Conservation (phyloP, 1,140 invertebrate genomes). For the Steinernema feltiae region DNA sequence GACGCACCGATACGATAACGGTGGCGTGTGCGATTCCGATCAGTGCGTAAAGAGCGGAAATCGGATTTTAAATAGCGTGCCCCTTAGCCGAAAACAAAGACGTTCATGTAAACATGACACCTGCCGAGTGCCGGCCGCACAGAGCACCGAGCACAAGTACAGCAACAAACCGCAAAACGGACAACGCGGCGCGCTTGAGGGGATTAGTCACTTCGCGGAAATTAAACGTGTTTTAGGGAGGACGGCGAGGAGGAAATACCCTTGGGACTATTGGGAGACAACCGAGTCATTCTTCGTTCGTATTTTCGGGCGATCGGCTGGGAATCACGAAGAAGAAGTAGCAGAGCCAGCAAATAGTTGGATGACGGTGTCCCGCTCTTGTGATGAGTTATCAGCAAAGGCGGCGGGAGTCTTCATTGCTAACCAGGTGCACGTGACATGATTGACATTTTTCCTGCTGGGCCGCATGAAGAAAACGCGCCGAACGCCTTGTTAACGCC, state of each 20-base stretch:
- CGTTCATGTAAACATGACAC: too few species aligned
- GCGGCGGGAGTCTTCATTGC: neutral
- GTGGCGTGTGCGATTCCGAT: too few species aligned
- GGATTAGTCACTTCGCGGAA: neutral
- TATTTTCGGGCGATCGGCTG: neutral
- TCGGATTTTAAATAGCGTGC: neutral
- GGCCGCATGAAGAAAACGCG: neutral
- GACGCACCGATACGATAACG: neutral
- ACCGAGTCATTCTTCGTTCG: neutral
- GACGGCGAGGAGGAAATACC: neutral
- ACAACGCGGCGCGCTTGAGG: neutral
- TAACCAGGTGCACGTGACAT: neutral
- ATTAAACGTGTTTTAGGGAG: slow-evolving; percentile 12
- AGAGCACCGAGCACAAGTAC: too few species aligned
- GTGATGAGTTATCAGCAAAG: too few species aligned
- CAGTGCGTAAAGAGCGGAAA: neutral
- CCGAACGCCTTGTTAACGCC: too few species aligned
- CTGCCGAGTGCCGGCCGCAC: too few species aligned
- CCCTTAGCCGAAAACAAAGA: neutral
- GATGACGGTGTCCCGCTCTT: too few species aligned
- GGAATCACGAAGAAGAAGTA: neutral
- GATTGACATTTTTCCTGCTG: neutral
- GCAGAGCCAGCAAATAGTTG: too few species aligned
- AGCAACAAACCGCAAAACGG: neutral
- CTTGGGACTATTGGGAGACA: neutral